These are phyloP conservation scores for Hyphantria cunea DNA, from an alignment of 1,140 invertebrate genomes.

Conservation along the genomic window DNA sequence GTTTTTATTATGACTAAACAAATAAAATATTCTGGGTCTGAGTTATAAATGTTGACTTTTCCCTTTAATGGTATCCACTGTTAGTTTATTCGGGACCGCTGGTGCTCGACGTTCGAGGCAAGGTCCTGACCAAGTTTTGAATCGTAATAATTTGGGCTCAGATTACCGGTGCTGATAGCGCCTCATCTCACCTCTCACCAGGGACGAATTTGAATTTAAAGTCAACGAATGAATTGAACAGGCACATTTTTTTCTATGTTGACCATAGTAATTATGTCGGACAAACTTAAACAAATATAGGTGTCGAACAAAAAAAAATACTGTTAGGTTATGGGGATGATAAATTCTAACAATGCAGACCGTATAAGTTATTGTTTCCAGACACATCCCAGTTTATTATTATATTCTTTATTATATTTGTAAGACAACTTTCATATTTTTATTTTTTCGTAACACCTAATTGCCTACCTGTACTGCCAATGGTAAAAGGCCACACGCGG, in stretches of 20 bases:
- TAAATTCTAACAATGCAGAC: too few species aligned
- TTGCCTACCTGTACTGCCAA: conserved; percentile 58
- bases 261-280: too few species aligned
- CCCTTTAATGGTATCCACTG: conserved; percentile 64
- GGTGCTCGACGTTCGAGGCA: conserved; percentile 37
- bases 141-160: conserved; percentile 82
- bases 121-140: conserved; percentile 78
- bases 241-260: too few species aligned
- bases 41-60: conserved; percentile 71
- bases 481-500: conserved; percentile 76
- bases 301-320: too few species aligned
- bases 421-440: background rate
- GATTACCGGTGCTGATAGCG: conserved; percentile 78
- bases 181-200: conserved; percentile 71
- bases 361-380: too few species aligned
- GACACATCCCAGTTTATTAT: too few species aligned
- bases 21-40: conserved; percentile 63
- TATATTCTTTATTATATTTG: background rate
- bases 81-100: conserved; percentile 61
- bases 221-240: too few species aligned
- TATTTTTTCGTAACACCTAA: conserved; percentile 23
- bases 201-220: conserved; percentile 44
- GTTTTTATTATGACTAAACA: conserved; percentile 73
- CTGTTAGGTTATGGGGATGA: too few species aligned
- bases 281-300: too few species aligned